phyloP scores from a whole-genome alignment of 1,140 invertebrate genomes.

The Dendrolimus punctatus region DNA sequence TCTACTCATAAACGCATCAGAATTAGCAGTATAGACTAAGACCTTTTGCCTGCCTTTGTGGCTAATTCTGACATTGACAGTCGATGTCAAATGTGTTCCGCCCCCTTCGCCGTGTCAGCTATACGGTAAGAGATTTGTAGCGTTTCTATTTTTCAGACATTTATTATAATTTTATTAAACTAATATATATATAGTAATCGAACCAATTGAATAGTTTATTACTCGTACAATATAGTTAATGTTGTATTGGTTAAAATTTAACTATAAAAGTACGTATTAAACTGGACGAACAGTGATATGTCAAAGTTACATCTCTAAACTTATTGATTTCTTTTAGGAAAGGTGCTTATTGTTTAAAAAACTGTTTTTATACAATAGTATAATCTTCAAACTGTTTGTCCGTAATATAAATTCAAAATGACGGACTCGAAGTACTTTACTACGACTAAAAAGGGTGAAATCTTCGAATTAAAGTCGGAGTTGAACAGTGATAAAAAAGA shows the following conservation, averaged over 20 bases:
- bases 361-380: not conserved
- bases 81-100: not conserved
- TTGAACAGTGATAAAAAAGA: constrained; percentile 99
- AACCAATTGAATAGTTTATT: not conserved
- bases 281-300: constrained; percentile 4
- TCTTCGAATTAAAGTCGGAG: constrained; percentile 99
- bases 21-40: too few species aligned
- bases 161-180: not conserved
- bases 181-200: not conserved
- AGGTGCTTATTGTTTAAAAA: not conserved
- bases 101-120: constrained; percentile 22
- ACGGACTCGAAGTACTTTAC: constrained; percentile 99
- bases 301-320: not conserved
- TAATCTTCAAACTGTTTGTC: not conserved
- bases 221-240: not conserved
- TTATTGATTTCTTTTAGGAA: not conserved
- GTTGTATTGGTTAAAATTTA: not conserved
- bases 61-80: too few species aligned
- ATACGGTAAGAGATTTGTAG: constrained; percentile 6
- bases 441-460: constrained; percentile 99
- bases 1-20: too few species aligned
- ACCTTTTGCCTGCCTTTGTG: too few species aligned
- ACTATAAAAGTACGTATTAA: not conserved
- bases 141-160: not conserved
- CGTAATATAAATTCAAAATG: constrained; percentile 76